Conservation (phyloP, 2,113 vertebrate genomes). For the Cyrtonyx montezumae region DNA sequence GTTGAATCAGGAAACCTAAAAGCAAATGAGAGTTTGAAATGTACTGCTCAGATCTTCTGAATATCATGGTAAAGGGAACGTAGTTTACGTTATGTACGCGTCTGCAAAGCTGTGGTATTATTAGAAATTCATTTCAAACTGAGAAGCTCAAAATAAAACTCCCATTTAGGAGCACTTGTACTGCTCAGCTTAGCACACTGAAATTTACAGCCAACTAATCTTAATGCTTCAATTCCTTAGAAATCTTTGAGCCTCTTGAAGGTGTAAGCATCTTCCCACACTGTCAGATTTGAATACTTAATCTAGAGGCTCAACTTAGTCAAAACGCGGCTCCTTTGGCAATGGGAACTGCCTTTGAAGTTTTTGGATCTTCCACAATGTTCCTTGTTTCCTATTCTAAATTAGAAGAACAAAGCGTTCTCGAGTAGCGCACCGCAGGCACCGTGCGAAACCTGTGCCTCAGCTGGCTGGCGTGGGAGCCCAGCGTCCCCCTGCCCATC, state of each 20-base stretch:
- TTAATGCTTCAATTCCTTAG: conserved; percentile 1
- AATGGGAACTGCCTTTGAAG: conserved; percentile 52
- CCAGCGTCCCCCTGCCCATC: conserved; percentile 11
- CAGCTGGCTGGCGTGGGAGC: not conserved
- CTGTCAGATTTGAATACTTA: conserved; percentile 39
- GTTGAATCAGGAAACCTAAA: conserved; percentile 5
- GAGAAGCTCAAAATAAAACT: conserved; percentile 24
- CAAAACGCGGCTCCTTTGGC: conserved; percentile 40
- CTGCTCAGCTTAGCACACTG: not conserved
- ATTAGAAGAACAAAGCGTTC: conserved; percentile 31
- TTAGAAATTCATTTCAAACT: not conserved
- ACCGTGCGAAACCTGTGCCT: not conserved
- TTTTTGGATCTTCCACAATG: not conserved
- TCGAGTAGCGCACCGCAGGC: not conserved
- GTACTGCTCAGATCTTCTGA: not conserved
- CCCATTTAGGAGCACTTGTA: not conserved
- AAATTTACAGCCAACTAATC: conserved; percentile 1
- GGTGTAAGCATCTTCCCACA: conserved; percentile 32
- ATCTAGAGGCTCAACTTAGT: conserved; percentile 15
- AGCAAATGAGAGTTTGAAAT: not conserved
- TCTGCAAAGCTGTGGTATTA: not conserved
- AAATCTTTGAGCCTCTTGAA: not conserved
- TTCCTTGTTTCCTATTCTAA: conserved; percentile 10
- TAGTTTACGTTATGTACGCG: not conserved
- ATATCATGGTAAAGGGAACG: not conserved